These are phyloP conservation scores for Protaetia brevitarsis DNA, from an alignment of 1,140 invertebrate genomes.

Conservation along the genomic window DNA sequence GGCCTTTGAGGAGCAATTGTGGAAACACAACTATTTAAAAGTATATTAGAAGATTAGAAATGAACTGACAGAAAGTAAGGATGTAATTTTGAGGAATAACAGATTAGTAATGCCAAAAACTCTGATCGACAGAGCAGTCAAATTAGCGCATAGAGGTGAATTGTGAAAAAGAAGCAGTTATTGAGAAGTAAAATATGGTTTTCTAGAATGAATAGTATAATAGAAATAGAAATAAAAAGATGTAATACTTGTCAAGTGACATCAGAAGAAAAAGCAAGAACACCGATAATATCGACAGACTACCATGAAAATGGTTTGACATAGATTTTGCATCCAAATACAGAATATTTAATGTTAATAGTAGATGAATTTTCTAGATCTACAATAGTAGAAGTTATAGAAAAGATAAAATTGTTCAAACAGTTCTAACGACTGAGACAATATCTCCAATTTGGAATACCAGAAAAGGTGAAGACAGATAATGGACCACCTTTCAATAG, in stretches of 20 bases:
- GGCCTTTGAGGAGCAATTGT: neutral
- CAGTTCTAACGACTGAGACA: no score
- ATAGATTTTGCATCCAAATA: no score
- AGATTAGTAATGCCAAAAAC: conserved; percentile 46
- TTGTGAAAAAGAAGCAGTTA: conserved; percentile 39
- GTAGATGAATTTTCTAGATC: no score
- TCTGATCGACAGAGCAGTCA: conserved; percentile 33
- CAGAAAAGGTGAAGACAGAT: no score
- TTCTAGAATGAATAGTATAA: conserved; percentile 35
- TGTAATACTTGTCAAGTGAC: conserved; percentile 26
- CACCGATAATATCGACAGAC: conserved; percentile 1
- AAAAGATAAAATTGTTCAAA: no score
- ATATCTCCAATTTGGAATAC: no score
- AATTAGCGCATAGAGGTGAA: conserved; percentile 37
- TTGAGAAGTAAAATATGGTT: conserved; percentile 44
- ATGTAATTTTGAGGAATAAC: conserved; percentile 19
- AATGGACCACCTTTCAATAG: no score
- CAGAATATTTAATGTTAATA: no score
- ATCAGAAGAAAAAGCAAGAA: conserved; percentile 20
- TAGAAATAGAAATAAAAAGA: conserved; percentile 33
- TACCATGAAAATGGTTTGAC: no score
- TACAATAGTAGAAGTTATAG: no score
- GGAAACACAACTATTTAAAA: conserved; percentile 19
- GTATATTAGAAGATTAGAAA: conserved; percentile 17
- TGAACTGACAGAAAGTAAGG: neutral